These are phyloP conservation scores for Zelleria hepariella DNA, from an alignment of 2,888 invertebrate species.

Conservation along the genomic window DNA sequence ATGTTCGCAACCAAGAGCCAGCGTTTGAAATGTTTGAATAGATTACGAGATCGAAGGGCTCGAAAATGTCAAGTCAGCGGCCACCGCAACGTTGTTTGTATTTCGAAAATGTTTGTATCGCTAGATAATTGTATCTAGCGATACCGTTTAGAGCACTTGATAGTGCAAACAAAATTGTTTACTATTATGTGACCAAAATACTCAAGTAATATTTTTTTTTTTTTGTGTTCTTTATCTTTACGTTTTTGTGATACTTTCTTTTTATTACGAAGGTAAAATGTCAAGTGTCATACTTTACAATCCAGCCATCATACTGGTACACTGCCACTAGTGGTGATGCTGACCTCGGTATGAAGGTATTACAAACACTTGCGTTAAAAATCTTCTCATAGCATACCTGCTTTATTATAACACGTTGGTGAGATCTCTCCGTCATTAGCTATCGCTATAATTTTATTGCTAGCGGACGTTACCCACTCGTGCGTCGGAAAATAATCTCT, in stretches of 20 bases:
- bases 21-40: neutral
- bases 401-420: neutral
- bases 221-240: too few species aligned
- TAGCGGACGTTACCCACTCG: neutral
- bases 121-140: too few species aligned
- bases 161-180: too few species aligned
- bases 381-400: neutral
- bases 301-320: too few species aligned
- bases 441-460: neutral
- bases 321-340: too few species aligned
- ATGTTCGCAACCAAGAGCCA: neutral
- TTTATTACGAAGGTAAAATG: too few species aligned
- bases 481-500: neutral
- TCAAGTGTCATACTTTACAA: too few species aligned
- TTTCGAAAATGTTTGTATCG: neutral
- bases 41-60: neutral
- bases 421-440: neutral
- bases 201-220: too few species aligned
- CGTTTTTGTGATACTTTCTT: too few species aligned
- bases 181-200: too few species aligned
- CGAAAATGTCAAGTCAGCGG: neutral
- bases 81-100: neutral
- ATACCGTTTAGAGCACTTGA: too few species aligned
- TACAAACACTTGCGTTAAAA: neutral
- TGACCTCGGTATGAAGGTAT: neutral